Conservation (phyloP, 2,888 invertebrate species). For the Chloromyia formosa region DNA sequence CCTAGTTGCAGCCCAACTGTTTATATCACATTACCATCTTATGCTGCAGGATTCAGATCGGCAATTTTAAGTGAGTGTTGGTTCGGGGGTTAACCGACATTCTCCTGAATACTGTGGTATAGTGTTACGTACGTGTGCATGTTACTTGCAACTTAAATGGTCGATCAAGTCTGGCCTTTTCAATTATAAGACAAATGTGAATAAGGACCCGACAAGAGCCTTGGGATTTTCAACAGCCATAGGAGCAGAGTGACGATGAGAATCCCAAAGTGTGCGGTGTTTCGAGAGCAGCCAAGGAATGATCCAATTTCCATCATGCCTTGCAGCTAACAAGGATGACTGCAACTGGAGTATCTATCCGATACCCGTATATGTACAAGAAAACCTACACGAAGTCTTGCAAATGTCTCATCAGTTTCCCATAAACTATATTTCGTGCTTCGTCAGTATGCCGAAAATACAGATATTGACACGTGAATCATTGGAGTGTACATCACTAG, state of each 20-base stretch:
- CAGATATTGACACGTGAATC: background rate
- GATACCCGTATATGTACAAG: no score
- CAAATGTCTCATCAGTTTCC: slow-evolving; percentile 4
- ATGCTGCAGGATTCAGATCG: background rate
- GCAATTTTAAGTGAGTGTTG: background rate
- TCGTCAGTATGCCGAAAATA: slow-evolving; percentile 4
- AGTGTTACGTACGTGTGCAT: slow-evolving; percentile 6
- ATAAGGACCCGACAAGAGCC: background rate
- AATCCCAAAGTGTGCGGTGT: background rate
- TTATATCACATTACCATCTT: background rate
- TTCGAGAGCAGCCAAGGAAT: background rate
- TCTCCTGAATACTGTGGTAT: background rate
- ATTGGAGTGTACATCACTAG: background rate
- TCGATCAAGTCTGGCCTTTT: slow-evolving; percentile 12
- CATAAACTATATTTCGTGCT: slow-evolving; percentile 20
- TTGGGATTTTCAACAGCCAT: background rate
- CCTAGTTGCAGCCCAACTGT: background rate
- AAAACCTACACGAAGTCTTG: background rate
- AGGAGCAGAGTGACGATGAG: background rate
- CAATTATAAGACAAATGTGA: slow-evolving; percentile 14
- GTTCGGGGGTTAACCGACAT: background rate
- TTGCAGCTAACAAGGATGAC: background rate
- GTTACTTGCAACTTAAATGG: background rate
- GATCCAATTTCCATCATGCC: background rate
- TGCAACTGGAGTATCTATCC: background rate